Evolutionary conservation across 53 echinoderm and acorn worm species (phyloP).

Genomic region (Henricia sp.): DNA sequence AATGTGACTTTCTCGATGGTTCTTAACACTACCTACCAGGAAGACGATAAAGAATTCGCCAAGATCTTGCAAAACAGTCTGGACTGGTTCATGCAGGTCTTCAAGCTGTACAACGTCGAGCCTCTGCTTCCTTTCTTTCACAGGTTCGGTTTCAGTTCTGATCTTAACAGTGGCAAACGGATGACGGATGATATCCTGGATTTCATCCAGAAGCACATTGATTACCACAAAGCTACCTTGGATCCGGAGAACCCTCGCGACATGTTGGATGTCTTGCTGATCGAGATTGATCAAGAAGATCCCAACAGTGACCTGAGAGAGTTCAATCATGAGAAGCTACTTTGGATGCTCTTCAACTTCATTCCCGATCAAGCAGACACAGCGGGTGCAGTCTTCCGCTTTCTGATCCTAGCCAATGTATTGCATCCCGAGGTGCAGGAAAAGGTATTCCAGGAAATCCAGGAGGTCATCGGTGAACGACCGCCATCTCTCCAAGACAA

Average conservation of each 20-base stretch:
- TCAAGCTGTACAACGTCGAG: conserved; percentile 29
- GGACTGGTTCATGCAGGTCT: conserved; percentile 1
- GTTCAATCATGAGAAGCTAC: conserved; percentile 30
- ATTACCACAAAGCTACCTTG: conserved; percentile 21
- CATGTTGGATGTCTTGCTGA: conserved; percentile 30
- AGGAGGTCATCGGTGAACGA: conserved; percentile 44
- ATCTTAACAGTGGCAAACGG: neutral
- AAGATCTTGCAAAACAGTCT: neutral
- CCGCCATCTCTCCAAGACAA: conserved; percentile 35
- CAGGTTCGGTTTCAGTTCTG: neutral
- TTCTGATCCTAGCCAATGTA: conserved; percentile 43
- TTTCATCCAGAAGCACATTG: conserved; percentile 16
- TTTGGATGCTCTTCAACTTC: conserved; percentile 46
- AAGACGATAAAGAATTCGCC: conserved; percentile 24
- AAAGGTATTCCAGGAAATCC: conserved; percentile 46
- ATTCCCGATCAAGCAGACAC: conserved; percentile 46
- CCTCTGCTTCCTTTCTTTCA: conserved; percentile 27
- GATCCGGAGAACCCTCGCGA: conserved; percentile 29
- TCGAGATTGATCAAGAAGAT: conserved; percentile 29
- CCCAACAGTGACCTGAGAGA: conserved; percentile 38
- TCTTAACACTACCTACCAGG: conserved; percentile 29
- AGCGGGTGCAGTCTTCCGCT: neutral
- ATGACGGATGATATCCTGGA: neutral
- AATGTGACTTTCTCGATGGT: conserved; percentile 36
- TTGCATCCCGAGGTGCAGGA: conserved; percentile 47